Percentiles rank a stretch among this genome's conserved stretches.
These are phyloP conservation scores for Zoanthus gigantus DNA, from an alignment of 92 coral and sea anemone species.

Conservation along the genomic window DNA sequence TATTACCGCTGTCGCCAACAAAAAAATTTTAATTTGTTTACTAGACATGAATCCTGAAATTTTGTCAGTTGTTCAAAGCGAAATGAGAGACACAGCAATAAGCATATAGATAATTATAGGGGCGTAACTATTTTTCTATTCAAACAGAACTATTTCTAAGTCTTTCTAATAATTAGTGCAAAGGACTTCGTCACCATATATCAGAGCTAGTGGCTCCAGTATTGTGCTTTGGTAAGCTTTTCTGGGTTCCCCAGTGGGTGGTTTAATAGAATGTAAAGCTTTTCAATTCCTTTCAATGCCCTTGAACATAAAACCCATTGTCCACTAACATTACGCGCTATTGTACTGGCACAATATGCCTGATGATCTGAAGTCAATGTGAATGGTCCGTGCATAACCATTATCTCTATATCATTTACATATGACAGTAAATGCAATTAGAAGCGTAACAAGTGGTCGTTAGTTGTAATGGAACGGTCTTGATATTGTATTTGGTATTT, in stretches of 20 bases:
- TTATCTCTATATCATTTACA: slow-evolving; percentile 89
- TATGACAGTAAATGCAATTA: slow-evolving; percentile 92
- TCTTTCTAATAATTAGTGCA: slow-evolving; percentile 42
- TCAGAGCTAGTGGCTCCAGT: slow-evolving; percentile 35
- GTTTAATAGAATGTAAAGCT: slow-evolving; percentile 68
- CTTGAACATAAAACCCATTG: slow-evolving; percentile 78
- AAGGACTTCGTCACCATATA: slow-evolving; percentile 19
- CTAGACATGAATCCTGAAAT: slow-evolving; percentile 33
- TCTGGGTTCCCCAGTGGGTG: slow-evolving; percentile 83
- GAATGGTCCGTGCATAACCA: slow-evolving; percentile 76
- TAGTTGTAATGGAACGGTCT: slow-evolving; percentile 82
- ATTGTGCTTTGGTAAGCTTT: slow-evolving; percentile 75
- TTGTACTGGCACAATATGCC: slow-evolving; percentile 77
- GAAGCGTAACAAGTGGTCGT: slow-evolving; percentile 91
- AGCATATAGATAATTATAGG: slow-evolving; percentile 83
- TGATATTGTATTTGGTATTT: slow-evolving; percentile 94
- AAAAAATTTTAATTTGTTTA: slow-evolving; percentile 33
- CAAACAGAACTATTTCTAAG: slow-evolving; percentile 78
- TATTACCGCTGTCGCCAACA: slow-evolving; percentile 34
- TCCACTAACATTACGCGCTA: slow-evolving; percentile 78
- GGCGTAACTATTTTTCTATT: slow-evolving; percentile 89
- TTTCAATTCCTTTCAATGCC: slow-evolving; percentile 75
- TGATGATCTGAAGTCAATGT: slow-evolving; percentile 81
- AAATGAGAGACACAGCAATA: slow-evolving; percentile 33
- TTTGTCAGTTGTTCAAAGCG: slow-evolving; percentile 35